These are phyloP conservation scores for Pristionchus entomophagus DNA, from an alignment of 2,888 invertebrate species.

Conservation along the genomic window DNA sequence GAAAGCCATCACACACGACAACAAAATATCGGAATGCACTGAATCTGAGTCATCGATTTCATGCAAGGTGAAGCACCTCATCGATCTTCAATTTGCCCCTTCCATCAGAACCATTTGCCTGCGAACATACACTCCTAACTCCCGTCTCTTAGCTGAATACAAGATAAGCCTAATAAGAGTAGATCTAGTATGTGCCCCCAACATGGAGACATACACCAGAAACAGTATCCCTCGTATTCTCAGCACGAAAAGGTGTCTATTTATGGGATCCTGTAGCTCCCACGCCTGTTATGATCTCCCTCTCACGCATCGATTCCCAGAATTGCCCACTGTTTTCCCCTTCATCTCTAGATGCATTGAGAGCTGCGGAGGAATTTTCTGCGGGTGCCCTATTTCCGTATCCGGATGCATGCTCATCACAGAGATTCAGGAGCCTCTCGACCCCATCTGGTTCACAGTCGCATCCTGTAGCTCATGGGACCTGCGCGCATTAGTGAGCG, in stretches of 20 bases:
- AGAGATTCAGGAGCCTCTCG: background rate
- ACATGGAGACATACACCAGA: background rate
- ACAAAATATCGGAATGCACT: background rate
- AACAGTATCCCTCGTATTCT: background rate
- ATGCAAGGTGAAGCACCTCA: background rate
- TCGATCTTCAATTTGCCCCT: background rate
- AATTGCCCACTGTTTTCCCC: background rate
- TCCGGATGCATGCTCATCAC: background rate
- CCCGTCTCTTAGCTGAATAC: background rate
- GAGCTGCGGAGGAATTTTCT: background rate
- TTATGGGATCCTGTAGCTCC: background rate
- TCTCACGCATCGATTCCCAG: background rate
- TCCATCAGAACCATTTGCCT: background rate
- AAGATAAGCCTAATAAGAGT: background rate
- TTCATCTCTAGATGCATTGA: no score
- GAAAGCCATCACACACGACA: background rate
- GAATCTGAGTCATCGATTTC: background rate
- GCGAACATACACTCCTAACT: background rate
- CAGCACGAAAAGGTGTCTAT: background rate
- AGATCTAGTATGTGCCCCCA: background rate
- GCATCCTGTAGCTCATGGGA: background rate
- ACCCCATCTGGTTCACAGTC: background rate
- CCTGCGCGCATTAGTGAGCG: background rate
- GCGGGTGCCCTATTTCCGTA: background rate
- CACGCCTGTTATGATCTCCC: background rate